These are phyloP conservation scores for Listrodromus nycthemerus DNA, from an alignment of 2,888 invertebrate genomes.

Conservation along the genomic window DNA sequence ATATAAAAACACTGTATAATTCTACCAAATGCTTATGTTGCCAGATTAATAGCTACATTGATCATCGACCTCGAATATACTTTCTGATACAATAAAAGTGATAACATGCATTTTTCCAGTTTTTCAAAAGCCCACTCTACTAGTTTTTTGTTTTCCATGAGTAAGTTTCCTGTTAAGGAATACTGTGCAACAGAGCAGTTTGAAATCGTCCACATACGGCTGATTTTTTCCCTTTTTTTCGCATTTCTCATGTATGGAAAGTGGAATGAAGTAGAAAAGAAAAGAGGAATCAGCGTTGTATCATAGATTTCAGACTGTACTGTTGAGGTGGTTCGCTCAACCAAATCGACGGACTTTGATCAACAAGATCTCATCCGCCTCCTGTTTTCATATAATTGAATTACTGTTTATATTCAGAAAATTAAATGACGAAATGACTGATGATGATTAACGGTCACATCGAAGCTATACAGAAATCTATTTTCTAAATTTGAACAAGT, in stretches of 20 bases:
- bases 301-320: background rate
- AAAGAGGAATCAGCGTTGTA: background rate
- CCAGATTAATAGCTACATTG: background rate
- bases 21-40: background rate
- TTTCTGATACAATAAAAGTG: background rate
- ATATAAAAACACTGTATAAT: background rate
- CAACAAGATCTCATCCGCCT: background rate
- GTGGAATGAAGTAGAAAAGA: background rate
- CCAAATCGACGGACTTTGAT: background rate
- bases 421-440: slow-evolving; percentile 22
- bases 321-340: slow-evolving; percentile 9
- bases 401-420: background rate
- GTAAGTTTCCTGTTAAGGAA: background rate
- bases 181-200: background rate
- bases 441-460: slow-evolving; percentile 10
- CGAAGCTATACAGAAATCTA: slow-evolving; percentile 28
- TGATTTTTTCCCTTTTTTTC: background rate
- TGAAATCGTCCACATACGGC: background rate
- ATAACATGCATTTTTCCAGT: background rate
- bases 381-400: background rate
- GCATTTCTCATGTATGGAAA: background rate
- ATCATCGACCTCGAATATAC: background rate
- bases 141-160: background rate
- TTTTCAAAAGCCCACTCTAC: background rate
- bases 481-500: slow-evolving; percentile 9